phyloP scores from a whole-genome alignment of 2,888 invertebrate species.

The Ophion costatus region DNA sequence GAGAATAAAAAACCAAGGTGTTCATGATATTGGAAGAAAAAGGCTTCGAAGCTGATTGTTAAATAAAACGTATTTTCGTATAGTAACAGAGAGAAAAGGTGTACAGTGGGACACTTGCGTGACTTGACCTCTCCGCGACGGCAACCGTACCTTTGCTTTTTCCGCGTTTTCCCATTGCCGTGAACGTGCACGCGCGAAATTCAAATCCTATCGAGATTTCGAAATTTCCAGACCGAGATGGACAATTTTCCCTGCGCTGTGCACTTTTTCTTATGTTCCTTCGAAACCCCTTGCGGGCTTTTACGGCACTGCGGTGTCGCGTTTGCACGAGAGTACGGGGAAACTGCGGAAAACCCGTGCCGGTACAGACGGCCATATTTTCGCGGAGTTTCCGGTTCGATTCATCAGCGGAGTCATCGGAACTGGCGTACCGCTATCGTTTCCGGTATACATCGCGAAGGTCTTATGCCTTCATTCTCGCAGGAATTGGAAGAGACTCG shows the following conservation, averaged over 20 bases:
- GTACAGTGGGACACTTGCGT: background rate
- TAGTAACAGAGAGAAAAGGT: slow-evolving; percentile 35
- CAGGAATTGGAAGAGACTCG: slow-evolving; percentile 20
- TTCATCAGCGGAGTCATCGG: background rate
- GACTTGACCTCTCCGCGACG: background rate
- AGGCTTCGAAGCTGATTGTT: slow-evolving; percentile 46
- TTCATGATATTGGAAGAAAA: slow-evolving; percentile 57
- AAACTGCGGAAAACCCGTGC: background rate
- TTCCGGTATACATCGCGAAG: background rate
- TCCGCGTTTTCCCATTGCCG: background rate
- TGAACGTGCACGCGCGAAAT: too few relatives aligned
- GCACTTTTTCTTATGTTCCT: too few relatives aligned
- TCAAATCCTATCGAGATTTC: too few relatives aligned
- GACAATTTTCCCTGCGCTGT: background rate
- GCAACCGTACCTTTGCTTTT: background rate
- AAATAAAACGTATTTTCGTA: slow-evolving; percentile 63
- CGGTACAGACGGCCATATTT: background rate
- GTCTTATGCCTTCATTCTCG: background rate
- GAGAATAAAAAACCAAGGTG: slow-evolving; percentile 52
- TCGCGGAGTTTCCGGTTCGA: background rate
- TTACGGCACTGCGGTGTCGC: background rate
- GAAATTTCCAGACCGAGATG: too few relatives aligned
- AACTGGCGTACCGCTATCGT: background rate
- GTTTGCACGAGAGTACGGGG: background rate
- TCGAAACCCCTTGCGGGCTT: too few relatives aligned